Evolutionary conservation across 2,888 invertebrate species (phyloP).

Genomic region (Metopia argyrocephala): DNA sequence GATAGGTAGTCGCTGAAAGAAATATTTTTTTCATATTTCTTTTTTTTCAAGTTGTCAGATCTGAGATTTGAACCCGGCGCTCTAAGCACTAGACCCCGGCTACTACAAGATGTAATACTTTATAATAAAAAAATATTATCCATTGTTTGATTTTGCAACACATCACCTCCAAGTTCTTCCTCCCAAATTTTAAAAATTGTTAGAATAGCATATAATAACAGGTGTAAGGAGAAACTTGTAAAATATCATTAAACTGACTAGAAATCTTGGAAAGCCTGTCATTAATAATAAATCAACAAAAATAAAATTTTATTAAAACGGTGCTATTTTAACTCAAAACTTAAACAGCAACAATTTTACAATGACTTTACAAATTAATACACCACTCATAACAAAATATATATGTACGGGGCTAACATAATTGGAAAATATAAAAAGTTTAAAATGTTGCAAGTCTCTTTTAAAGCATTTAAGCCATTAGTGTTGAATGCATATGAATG

Average conservation of each 20-base stretch:
- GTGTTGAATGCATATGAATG: constrained; percentile 16
- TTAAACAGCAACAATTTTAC: neutral
- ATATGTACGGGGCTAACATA: neutral
- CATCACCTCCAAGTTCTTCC: neutral
- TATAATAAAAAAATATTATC: too few relatives aligned
- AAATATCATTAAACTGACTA: constrained; percentile 23
- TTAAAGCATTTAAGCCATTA: constrained; percentile 50
- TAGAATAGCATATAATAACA: neutral
- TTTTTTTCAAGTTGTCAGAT: too few relatives aligned
- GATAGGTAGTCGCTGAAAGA: too few relatives aligned
- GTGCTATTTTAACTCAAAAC: constrained; percentile 20
- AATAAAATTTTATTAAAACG: constrained; percentile 14
- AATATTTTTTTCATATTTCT: too few relatives aligned
- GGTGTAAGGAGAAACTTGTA: too few relatives aligned
- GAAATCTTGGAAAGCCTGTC: constrained; percentile 41
- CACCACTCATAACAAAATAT: constrained; percentile 21
- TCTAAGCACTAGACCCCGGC: too few relatives aligned
- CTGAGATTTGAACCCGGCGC: too few relatives aligned
- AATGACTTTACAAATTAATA: neutral
- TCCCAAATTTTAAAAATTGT: neutral
- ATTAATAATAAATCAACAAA: constrained; percentile 60
- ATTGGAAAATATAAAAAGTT: constrained; percentile 15
- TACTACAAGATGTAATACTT: too few relatives aligned
- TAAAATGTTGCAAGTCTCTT: constrained; percentile 28
- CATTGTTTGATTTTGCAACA: too few relatives aligned